Percentiles rank a stretch among this genome's conserved stretches.
phyloP scores from a whole-genome alignment of 2,797 vertebrate genomes.

The Eremophila alpestris region DNA sequence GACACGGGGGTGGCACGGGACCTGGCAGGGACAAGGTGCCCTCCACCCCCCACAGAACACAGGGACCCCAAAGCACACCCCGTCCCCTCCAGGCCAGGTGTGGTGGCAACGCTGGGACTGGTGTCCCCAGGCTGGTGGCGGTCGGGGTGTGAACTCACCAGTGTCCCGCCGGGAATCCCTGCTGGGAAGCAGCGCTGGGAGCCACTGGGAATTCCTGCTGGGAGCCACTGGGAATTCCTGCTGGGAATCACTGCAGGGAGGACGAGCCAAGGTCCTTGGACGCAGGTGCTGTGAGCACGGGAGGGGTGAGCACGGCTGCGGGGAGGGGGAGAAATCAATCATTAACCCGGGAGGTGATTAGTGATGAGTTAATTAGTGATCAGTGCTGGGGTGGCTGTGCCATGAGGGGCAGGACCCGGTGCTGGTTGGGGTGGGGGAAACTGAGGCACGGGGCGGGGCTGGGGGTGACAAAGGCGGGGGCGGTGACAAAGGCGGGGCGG shows the following conservation, averaged over 20 bases:
- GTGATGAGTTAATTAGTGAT: background rate
- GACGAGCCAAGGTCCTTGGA: background rate
- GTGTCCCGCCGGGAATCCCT: background rate
- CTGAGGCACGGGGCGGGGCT: accelerated
- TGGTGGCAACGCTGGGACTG: background rate
- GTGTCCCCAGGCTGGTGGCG: accelerated
- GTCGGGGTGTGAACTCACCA: background rate
- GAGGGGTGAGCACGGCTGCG: background rate
- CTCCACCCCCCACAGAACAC: background rate
- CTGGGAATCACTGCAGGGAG: background rate
- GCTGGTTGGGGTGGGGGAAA: background rate
- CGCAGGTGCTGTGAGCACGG: accelerated
- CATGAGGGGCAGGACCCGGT: accelerated
- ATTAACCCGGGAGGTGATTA: background rate
- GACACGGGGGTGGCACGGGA: background rate
- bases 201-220: background rate
- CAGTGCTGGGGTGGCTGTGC: background rate
- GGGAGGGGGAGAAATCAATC: background rate
- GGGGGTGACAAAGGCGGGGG: background rate
- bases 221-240: background rate
- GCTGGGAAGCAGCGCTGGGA: background rate
- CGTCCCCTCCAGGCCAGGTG: accelerated
- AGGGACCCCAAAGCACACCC: background rate
- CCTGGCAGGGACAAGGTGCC: background rate
- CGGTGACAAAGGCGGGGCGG: background rate